phyloP scores from a whole-genome alignment of 2,113 vertebrate species.

The Calyptomena viridis region DNA sequence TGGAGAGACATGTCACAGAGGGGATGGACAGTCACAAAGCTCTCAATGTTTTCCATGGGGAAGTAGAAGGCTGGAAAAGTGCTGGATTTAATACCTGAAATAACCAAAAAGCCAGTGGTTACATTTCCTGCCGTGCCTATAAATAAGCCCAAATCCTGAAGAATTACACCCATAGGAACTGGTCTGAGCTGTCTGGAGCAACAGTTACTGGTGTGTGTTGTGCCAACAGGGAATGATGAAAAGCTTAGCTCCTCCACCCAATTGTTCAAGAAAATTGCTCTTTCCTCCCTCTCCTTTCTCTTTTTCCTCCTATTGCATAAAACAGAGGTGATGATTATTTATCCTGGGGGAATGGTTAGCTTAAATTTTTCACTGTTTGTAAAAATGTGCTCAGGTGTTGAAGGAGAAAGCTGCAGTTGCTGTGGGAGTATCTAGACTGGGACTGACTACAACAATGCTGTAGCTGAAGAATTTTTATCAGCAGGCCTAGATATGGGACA shows the following conservation, averaged over 20 bases:
- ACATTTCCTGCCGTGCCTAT: neutral
- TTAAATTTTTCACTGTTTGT: neutral
- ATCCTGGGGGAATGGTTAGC: neutral
- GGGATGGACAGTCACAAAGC: constrained; percentile 69
- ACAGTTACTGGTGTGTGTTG: neutral
- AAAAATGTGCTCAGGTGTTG: neutral
- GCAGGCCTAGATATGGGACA: neutral
- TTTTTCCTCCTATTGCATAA: neutral
- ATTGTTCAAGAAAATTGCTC: neutral
- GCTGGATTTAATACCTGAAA: neutral
- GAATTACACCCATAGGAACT: neutral
- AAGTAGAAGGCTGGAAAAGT: constrained; percentile 79
- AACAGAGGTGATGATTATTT: neutral
- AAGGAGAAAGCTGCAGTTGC: neutral
- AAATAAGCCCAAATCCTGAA: neutral
- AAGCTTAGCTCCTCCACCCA: neutral
- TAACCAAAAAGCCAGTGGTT: neutral
- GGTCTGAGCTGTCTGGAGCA: neutral
- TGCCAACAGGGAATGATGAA: neutral
- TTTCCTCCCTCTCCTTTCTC: neutral
- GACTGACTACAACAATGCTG: neutral
- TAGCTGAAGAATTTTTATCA: neutral
- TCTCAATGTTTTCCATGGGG: constrained; percentile 59
- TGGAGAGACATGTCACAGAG: constrained; percentile 65
- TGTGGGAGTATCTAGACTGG: neutral